Base-by-base conservation (phyloP, 2,888 invertebrate species). In the Carpatolechia fugitivella region DNA sequence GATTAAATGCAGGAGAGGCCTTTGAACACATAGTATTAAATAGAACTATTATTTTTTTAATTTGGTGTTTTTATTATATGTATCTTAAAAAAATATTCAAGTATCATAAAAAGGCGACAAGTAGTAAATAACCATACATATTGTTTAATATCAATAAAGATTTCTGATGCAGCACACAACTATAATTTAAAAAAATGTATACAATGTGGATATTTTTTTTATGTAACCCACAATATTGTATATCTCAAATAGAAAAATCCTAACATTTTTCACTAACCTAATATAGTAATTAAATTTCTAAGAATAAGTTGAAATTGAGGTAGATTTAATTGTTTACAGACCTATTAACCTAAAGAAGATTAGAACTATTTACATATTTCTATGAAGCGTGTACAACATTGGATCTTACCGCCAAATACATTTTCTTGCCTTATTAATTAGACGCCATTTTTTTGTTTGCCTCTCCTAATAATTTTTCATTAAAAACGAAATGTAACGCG, bases 321-420 rank as follows among this genome's bases (percentile, higher is more conserved):
- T 90, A 90, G 90, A 89, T 90, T 82, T 82, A 85, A 80, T 85
- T 88, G n/a, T 89, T 89, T 88, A 90, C 83, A 89, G 80, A 85
- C 88, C 90, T 90, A 90, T 87, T 90, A 89, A 80, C 85, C 86
- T 90, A 90, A 78, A 72, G 74, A 78, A 76, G 76, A 86, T 85
- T 85, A 86, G 78, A 85, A 86, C 78, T 87, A 89, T 85, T 85
- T 89, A 90, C 85, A 86, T 77, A 82, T 74, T 30, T 72, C 74
- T 76, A 81, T 73, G 74, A 82, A 86, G 81, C 81, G 80, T 83
- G 78, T 84, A 80, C 74, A 77, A 76, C 77, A 80, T 79, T 80
- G 78, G 77, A 82, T 84, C 80, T 78, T 75, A 68, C 67, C 76
- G 69, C 66, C 66, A 66, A 61, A 65, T 54, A 59, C 73, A 69